Evolutionary conservation across 2,888 invertebrate genomes (phyloP).

Genomic region (Chorisops tibialis): DNA sequence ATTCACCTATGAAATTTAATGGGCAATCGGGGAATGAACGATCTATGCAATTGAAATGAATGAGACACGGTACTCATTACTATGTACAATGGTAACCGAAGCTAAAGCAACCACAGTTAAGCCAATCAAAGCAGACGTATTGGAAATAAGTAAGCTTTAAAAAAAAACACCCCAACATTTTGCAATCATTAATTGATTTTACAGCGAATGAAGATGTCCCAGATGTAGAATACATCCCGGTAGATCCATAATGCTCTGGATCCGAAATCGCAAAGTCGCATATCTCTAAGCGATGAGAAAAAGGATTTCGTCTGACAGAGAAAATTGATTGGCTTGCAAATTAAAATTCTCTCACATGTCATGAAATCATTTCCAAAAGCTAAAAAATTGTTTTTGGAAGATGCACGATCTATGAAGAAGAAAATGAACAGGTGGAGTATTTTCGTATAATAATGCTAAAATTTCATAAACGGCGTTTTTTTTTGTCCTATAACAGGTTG

Average conservation of each 20-base stretch:
- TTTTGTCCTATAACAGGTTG: too few relatives aligned
- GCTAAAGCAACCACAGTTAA: constrained; percentile 68
- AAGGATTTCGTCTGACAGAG: constrained; percentile 57
- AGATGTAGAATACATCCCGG: constrained; percentile 82
- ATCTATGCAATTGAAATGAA: constrained; percentile 82
- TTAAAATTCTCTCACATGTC: constrained; percentile 80
- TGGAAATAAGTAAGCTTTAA: constrained; percentile 60
- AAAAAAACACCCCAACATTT: neutral
- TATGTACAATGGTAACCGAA: constrained; percentile 62
- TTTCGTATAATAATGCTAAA: neutral
- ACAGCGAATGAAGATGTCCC: constrained; percentile 54
- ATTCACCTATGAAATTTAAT: constrained; percentile 83
- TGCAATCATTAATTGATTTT: neutral
- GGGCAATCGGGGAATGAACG: constrained; percentile 70
- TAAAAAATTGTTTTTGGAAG: constrained; percentile 93
- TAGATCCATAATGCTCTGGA: constrained; percentile 96
- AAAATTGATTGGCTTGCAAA: constrained; percentile 74
- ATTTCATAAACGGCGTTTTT: neutral
- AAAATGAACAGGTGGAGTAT: constrained; percentile 84
- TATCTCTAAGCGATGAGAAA: constrained; percentile 53
- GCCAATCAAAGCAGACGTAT: constrained; percentile 67
- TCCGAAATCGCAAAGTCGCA: constrained; percentile 70
- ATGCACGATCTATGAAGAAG: constrained; percentile 84
- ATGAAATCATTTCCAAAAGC: constrained; percentile 78
- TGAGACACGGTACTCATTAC: constrained; percentile 60